phyloP scores from a whole-genome alignment of 2,113 vertebrate species.

The Labeo catla region DNA sequence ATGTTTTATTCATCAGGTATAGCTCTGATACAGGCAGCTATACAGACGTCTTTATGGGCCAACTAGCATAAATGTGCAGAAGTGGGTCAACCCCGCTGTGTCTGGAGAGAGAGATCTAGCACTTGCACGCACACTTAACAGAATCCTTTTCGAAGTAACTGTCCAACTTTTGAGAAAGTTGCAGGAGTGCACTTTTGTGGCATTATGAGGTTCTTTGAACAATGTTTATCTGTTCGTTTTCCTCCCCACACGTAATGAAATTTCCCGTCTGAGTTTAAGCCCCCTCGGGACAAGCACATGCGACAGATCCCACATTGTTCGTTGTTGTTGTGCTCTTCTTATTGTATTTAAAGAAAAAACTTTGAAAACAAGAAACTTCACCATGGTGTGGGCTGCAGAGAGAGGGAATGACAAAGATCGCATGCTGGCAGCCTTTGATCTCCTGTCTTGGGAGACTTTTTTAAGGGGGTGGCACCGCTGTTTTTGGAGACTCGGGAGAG shows the following conservation, averaged over 20 bases:
- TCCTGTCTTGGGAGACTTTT: slow-evolving; percentile 54
- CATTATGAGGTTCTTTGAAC: slow-evolving; percentile 39
- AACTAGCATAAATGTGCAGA: slow-evolving; percentile 57
- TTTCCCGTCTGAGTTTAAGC: slow-evolving; percentile 66
- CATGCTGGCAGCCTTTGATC: slow-evolving; percentile 70
- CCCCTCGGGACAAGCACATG: slow-evolving; percentile 63
- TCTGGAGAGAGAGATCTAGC: slow-evolving; percentile 48
- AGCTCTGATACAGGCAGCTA: slow-evolving; percentile 41
- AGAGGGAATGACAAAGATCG: slow-evolving; percentile 70
- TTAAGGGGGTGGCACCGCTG: slow-evolving; percentile 47
- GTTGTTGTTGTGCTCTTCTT: slow-evolving; percentile 66
- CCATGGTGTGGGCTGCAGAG: slow-evolving; percentile 60
- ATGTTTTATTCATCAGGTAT: slow-evolving; percentile 64
- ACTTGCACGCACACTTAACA: slow-evolving; percentile 50
- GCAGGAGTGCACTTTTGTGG: slow-evolving; percentile 39
- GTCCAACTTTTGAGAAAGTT: slow-evolving; percentile 43
- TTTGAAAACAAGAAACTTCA: slow-evolving; percentile 57
- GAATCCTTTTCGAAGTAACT: slow-evolving; percentile 6
- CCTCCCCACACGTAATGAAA: slow-evolving; percentile 63
- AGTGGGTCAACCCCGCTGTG: slow-evolving; percentile 67
- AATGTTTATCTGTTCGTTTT: slow-evolving; percentile 56
- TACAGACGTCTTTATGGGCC: slow-evolving; percentile 49
- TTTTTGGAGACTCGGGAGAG: slow-evolving; percentile 57
- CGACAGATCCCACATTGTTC: slow-evolving; percentile 72
- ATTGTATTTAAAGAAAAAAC: slow-evolving; percentile 35